Conservation (phyloP, 2,888 invertebrate species). For the Siphlonurus alternatus region DNA sequence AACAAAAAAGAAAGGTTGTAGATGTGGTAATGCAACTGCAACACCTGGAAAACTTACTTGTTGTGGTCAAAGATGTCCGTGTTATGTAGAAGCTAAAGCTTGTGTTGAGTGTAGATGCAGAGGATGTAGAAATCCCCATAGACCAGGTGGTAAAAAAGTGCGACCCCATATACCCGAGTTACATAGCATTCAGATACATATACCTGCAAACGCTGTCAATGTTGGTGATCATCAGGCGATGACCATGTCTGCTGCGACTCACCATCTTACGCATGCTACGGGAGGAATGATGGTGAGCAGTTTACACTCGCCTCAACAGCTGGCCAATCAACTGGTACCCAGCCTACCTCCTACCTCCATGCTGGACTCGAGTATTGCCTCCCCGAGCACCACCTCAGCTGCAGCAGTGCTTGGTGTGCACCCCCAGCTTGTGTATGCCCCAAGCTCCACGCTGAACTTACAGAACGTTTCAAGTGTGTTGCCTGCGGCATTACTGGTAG, state of each 20-base stretch:
- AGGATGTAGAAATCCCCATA: slow-evolving; percentile 83
- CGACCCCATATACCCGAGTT: slow-evolving; percentile 49
- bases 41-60: slow-evolving; percentile 82
- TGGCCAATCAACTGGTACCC: not conserved
- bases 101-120: slow-evolving; percentile 83
- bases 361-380: not conserved
- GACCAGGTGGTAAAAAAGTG: slow-evolving; percentile 63
- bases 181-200: slow-evolving; percentile 39
- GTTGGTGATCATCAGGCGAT: slow-evolving; percentile 12
- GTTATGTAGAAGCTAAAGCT: slow-evolving; percentile 79
- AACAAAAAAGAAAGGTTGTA: slow-evolving; percentile 40
- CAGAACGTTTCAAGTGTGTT: slow-evolving; percentile 27
- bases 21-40: slow-evolving; percentile 81
- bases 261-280: not conserved
- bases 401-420: slow-evolving; percentile 26
- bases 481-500: slow-evolving; percentile 27
- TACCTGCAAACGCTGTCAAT: slow-evolving; percentile 23
- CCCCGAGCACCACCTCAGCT: slow-evolving; percentile 19
- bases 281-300: not conserved
- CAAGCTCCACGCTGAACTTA: slow-evolving; percentile 24
- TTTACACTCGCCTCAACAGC: not conserved
- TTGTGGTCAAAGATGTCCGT: slow-evolving; percentile 85
- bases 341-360: not conserved
- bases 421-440: slow-evolving; percentile 8
- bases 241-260: not conserved